These are phyloP conservation scores for Drosophila maculinotata DNA, from an alignment of 2,888 invertebrate genomes.

Conservation along the genomic window DNA sequence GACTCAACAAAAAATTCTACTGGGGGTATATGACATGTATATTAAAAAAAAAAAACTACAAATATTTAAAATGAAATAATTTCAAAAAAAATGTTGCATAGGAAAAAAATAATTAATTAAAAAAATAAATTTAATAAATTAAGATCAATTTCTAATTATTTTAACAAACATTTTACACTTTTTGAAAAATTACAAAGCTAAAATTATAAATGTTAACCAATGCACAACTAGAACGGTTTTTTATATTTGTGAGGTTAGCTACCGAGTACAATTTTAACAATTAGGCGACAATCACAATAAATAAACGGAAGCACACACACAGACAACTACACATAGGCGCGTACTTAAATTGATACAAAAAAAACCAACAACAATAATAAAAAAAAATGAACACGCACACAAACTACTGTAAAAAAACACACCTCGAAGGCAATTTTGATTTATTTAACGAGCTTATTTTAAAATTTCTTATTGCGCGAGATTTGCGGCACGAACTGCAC, in stretches of 20 bases:
- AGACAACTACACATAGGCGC: constrained; percentile 1
- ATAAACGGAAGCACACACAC: constrained; percentile 17
- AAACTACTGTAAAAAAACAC: constrained; percentile 11
- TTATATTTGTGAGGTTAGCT: constrained; percentile 6
- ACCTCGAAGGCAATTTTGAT: constrained; percentile 36
- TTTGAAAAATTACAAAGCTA: too few species aligned
- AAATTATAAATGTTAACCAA: constrained; percentile 15
- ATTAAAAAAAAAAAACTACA: too few species aligned
- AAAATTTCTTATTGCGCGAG: constrained; percentile 23
- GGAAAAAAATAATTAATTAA: too few species aligned
- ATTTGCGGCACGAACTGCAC: constrained; percentile 28
- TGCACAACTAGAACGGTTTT: too few species aligned
- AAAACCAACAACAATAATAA: constrained; percentile 23
- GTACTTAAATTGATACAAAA: constrained; percentile 35
- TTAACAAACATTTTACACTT: too few species aligned
- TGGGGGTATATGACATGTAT: too few species aligned
- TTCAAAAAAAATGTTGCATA: too few species aligned
- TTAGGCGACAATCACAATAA: constrained; percentile 22
- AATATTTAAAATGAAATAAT: too few species aligned
- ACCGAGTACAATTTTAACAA: constrained; percentile 14
- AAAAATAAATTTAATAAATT: too few species aligned
- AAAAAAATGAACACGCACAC: constrained; percentile 23
- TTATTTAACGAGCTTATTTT: constrained; percentile 38
- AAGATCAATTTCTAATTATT: too few species aligned
- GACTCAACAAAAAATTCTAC: too few species aligned